Evolutionary conservation across 30 jellyfish, hydroid and myxozoan species (phyloP).

Genomic region (Cassiopea andromeda): DNA sequence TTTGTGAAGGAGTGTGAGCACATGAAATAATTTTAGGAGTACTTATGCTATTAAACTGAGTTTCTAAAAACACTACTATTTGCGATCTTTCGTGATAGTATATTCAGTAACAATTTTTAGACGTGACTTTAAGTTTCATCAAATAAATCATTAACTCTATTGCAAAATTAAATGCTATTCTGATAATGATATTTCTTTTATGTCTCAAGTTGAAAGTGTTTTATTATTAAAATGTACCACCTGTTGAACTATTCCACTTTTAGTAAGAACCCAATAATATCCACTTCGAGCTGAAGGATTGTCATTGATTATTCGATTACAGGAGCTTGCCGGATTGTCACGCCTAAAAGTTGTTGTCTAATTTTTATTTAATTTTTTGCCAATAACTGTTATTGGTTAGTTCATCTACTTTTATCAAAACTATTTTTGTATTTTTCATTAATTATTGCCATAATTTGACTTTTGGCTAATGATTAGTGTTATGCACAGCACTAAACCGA

Average conservation of each 20-base stretch:
- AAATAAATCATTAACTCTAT: background rate
- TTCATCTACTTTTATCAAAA: background rate
- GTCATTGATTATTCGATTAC: constrained; percentile 90
- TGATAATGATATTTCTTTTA: background rate
- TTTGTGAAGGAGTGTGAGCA: too few species aligned
- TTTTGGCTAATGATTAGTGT: too few species aligned
- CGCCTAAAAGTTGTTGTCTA: constrained; percentile 77
- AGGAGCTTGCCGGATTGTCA: constrained; percentile 87
- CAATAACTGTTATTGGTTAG: background rate
- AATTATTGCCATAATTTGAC: too few species aligned
- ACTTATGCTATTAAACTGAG: too few species aligned
- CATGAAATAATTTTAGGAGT: too few species aligned
- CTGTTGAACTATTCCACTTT: constrained; percentile 82
- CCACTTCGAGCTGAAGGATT: constrained; percentile 97
- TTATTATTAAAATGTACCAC: constrained; percentile 23
- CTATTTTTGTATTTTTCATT: too few species aligned
- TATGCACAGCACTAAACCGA: too few species aligned
- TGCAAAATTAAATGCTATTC: too few species aligned
- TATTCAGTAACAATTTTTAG: background rate
- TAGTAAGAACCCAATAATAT: constrained; percentile 77
- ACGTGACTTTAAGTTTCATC: background rate
- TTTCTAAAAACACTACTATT: too few species aligned
- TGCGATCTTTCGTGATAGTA: too few species aligned
- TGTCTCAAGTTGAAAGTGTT: background rate
- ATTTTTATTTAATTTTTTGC: background rate